These are phyloP conservation scores for Echiichthys vipera DNA, from an alignment of 2,797 vertebrate species.

Conservation along the genomic window DNA sequence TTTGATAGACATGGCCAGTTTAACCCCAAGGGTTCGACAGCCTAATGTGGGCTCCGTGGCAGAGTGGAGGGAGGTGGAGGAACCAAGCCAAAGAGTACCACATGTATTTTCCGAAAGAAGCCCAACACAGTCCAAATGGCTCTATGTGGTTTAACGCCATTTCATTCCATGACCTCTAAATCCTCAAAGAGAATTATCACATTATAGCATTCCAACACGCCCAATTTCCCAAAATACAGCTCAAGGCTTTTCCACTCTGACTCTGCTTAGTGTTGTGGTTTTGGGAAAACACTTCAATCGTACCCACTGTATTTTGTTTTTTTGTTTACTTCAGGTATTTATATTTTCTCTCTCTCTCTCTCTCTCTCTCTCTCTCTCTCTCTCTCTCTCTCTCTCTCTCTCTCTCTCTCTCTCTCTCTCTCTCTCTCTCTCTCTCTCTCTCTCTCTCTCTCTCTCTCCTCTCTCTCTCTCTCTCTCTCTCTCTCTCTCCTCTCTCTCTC, in stretches of 20 bases:
- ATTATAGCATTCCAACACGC: constrained; percentile 86
- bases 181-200: constrained; percentile 86
- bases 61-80: constrained; percentile 54
- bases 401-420: constrained; percentile 39
- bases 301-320: constrained; percentile 41
- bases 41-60: constrained; percentile 64
- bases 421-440: constrained; percentile 39
- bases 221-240: constrained; percentile 85
- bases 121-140: constrained; percentile 69
- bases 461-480: constrained; percentile 32
- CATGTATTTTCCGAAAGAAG: constrained; percentile 81
- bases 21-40: constrained; percentile 73
- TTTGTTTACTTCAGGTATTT: constrained; percentile 80
- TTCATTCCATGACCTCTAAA: constrained; percentile 81
- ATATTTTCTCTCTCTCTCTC: constrained; percentile 45
- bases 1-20: constrained; percentile 81
- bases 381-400: constrained; percentile 39
- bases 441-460: constrained; percentile 38
- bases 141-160: constrained; percentile 83
- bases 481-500: too few relatives aligned
- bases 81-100: constrained; percentile 71
- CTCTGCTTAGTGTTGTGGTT: constrained; percentile 78
- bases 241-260: constrained; percentile 76
- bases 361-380: constrained; percentile 43
- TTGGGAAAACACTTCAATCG: constrained; percentile 69